Conservation (phyloP, 2,797 vertebrate genomes). For the Columba guinea region DNA sequence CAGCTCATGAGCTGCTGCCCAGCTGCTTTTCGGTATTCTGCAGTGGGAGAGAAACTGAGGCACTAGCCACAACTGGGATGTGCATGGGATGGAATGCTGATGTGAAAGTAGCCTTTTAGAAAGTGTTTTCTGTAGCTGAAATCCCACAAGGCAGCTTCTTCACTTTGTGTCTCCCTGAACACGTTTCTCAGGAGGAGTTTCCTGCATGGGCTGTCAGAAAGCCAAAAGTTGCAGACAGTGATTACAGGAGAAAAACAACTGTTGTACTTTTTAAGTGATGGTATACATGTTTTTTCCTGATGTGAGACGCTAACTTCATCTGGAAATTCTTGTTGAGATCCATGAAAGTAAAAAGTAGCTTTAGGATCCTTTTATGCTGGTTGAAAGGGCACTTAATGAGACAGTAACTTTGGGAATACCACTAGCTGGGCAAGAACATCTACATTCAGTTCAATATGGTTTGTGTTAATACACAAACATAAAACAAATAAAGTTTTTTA, state of each 20-base stretch:
- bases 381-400: not conserved
- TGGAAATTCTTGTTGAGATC: not conserved
- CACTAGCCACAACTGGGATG: not conserved
- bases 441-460: not conserved
- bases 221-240: not conserved
- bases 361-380: not conserved
- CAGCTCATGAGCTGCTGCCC: not conserved
- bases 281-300: not conserved
- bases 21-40: not conserved
- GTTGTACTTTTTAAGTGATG: not conserved
- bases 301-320: not conserved
- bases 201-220: not conserved
- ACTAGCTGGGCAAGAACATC: not conserved
- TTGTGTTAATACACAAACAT: not conserved
- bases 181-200: not conserved
- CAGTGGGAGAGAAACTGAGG: not conserved
- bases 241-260: not conserved
- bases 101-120: not conserved
- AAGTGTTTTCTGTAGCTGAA: not conserved
- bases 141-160: not conserved
- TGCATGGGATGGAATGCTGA: not conserved
- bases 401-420: not conserved
- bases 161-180: not conserved
- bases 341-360: not conserved
- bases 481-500: not conserved